Conservation (phyloP, 2,113 vertebrate species). For the Cromileptes altivelis region DNA sequence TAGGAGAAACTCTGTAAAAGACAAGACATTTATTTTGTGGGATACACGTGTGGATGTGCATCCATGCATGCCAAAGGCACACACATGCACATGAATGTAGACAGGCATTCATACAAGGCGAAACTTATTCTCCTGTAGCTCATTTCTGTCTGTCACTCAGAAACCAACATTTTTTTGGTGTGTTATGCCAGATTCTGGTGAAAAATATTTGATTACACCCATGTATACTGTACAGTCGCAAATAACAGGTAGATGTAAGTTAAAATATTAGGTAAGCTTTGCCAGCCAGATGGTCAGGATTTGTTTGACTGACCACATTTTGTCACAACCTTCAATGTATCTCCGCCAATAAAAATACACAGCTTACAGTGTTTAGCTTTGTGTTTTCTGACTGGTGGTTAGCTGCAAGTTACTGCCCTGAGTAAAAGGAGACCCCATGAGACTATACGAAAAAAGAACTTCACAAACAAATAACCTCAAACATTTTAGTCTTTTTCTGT, state of each 20-base stretch:
- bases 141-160: conserved; percentile 7
- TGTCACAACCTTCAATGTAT: background rate
- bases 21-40: conserved; percentile 39
- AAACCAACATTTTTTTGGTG: background rate
- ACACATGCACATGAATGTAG: background rate
- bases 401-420: background rate
- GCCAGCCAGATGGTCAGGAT: background rate
- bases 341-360: background rate
- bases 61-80: conserved; percentile 21
- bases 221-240: background rate
- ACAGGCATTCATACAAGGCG: background rate
- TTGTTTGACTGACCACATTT: background rate
- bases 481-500: conserved; percentile 3
- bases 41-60: conserved; percentile 42
- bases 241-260: background rate
- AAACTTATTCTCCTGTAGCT: background rate
- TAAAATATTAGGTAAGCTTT: background rate
- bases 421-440: background rate
- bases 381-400: conserved; percentile 4
- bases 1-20: conserved; percentile 43
- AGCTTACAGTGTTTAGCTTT: conserved; percentile 2
- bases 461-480: conserved; percentile 8
- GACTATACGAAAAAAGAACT: background rate
- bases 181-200: background rate
- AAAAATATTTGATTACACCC: background rate